Percentiles rank a stretch among this genome's conserved stretches.
Conservation (phyloP, 2,797 vertebrate species). For the Acrossocheilus wenchowensis region DNA sequence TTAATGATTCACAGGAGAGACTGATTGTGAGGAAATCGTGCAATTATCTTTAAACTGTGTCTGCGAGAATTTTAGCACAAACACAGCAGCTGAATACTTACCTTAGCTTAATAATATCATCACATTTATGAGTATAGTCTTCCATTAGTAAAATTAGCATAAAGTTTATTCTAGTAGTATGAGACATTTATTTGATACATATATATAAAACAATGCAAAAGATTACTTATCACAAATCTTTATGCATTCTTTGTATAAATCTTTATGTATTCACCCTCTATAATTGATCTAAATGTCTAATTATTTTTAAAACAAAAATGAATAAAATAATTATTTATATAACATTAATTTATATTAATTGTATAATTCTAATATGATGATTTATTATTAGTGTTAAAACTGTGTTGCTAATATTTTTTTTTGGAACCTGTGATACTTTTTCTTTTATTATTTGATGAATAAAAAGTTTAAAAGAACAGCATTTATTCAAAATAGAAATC, state of each 20-base stretch:
- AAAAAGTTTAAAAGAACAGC: no score
- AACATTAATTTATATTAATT: no score
- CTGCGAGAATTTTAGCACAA: neutral
- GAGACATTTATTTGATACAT: no score
- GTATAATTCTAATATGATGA: no score
- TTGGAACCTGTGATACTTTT: no score
- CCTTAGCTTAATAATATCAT: neutral
- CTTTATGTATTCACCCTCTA: neutral
- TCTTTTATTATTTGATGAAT: no score
- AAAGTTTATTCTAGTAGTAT: neutral
- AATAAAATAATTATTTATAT: neutral
- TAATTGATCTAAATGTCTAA: neutral
- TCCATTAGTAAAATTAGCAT: neutral
- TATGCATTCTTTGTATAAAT: no score
- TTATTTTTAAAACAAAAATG: neutral
- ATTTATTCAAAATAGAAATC: no score
- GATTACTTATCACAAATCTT: no score
- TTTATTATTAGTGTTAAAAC: no score
- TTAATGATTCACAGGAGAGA: constrained; percentile 9
- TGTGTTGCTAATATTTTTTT: no score
- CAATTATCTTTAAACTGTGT: neutral
- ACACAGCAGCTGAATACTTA: neutral
- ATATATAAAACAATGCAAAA: no score
- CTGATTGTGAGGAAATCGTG: neutral
- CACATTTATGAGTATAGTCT: neutral